These are phyloP conservation scores for Phaetusa simplex DNA, from an alignment of 2,113 vertebrate species.

Conservation along the genomic window DNA sequence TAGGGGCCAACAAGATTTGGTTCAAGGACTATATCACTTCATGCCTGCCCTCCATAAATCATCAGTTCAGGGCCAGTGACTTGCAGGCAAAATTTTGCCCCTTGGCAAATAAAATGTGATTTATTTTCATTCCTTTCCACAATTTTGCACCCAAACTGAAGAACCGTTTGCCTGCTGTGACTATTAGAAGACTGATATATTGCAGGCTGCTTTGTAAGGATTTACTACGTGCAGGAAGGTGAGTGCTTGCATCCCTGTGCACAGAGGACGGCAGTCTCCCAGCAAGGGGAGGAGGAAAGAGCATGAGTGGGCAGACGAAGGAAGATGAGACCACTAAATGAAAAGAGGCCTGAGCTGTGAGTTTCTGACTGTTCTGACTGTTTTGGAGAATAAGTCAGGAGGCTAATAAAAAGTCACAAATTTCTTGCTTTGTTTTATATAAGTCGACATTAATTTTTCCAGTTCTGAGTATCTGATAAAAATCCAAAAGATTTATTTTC, in stretches of 20 bases:
- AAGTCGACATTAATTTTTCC: neutral
- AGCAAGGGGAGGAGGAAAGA: neutral
- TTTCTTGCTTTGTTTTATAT: neutral
- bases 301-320: neutral
- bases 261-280: neutral
- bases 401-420: neutral
- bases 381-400: neutral
- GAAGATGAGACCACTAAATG: neutral
- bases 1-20: neutral
- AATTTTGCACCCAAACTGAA: neutral
- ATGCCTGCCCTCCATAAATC: neutral
- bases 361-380: neutral
- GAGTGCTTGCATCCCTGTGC: neutral
- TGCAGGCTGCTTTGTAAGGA: neutral
- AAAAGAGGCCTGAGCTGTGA: neutral
- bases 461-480: neutral
- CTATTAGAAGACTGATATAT: neutral
- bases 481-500: neutral
- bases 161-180: neutral
- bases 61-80: slow-evolving; percentile 5
- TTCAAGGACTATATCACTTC: neutral
- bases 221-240: neutral
- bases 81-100: slow-evolving; percentile 24
- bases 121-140: slow-evolving; percentile 32
- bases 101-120: slow-evolving; percentile 24